Evolutionary conservation across 1,140 invertebrate genomes (phyloP).

Genomic region (Dryas iulia): DNA sequence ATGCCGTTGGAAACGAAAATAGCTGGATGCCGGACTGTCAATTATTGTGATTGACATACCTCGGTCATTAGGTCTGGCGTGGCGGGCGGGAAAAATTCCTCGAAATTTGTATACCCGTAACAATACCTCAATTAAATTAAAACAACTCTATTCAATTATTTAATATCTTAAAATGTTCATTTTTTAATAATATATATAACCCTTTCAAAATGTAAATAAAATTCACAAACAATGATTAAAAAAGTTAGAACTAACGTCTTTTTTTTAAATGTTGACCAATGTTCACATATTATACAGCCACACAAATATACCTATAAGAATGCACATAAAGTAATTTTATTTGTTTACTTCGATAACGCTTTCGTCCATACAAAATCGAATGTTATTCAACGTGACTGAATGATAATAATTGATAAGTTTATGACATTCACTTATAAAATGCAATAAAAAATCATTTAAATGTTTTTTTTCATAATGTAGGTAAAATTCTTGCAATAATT

Average conservation of each 20-base stretch:
- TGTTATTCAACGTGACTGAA: background rate
- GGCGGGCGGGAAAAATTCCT: constrained; percentile 46
- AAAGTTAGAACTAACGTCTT: too few species aligned
- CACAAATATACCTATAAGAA: background rate
- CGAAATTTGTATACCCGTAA: constrained; percentile 23
- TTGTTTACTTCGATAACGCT: background rate
- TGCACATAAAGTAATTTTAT: background rate
- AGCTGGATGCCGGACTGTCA: constrained; percentile 62
- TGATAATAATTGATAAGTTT: background rate
- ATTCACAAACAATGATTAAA: background rate
- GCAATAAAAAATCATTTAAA: background rate
- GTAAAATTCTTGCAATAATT: too few species aligned
- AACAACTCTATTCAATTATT: background rate
- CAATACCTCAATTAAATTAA: constrained; percentile 4
- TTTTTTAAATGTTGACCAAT: too few species aligned
- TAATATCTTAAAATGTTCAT: background rate
- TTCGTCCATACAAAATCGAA: background rate
- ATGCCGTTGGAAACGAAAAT: constrained; percentile 53
- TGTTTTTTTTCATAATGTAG: too few species aligned
- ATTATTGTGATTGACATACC: constrained; percentile 74
- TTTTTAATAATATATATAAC: background rate
- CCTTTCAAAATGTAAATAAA: background rate
- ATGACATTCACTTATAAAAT: background rate
- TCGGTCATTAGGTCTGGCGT: constrained; percentile 58
- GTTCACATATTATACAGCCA: background rate